phyloP scores from a whole-genome alignment of 2,113 vertebrate genomes.

The Corydoras sp. region DNA sequence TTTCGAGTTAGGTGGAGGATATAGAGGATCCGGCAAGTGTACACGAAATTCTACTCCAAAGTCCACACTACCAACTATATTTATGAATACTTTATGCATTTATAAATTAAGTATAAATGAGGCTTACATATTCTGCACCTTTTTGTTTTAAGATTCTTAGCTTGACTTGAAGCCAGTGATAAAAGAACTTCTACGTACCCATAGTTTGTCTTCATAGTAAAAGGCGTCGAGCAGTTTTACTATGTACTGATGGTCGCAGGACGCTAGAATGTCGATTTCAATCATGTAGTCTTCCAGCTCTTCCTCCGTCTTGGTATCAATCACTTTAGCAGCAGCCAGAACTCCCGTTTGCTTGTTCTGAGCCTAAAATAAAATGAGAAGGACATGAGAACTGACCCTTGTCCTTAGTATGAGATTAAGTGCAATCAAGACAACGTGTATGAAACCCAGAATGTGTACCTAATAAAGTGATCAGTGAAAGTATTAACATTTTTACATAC shows the following conservation, averaged over 20 bases:
- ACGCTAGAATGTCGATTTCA: conserved; percentile 96
- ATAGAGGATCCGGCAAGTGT: conserved; percentile 32
- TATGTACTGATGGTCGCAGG: conserved; percentile 91
- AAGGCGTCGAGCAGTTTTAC: conserved; percentile 96
- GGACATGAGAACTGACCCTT: no score
- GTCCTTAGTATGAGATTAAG: no score
- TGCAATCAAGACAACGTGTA: no score
- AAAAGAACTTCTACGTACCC: conserved; percentile 72
- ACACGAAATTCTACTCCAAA: background rate
- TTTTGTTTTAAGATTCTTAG: no score
- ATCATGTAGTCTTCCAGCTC: conserved; percentile 99
- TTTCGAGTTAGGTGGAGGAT: conserved; percentile 36
- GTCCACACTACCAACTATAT: no score
- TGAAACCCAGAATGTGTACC: no score
- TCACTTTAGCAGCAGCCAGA: conserved; percentile 95
- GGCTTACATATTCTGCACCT: no score
- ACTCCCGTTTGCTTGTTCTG: conserved; percentile 93
- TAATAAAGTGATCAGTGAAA: no score
- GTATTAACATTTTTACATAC: no score
- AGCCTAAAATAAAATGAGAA: conserved; percentile 61
- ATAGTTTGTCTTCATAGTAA: conserved; percentile 94
- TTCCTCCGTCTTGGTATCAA: conserved; percentile 98
- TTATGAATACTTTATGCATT: no score
- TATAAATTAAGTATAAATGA: no score
- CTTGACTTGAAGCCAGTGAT: no score